Conservation (phyloP, 2,113 vertebrate genomes). For the Heteronetta atricapilla region DNA sequence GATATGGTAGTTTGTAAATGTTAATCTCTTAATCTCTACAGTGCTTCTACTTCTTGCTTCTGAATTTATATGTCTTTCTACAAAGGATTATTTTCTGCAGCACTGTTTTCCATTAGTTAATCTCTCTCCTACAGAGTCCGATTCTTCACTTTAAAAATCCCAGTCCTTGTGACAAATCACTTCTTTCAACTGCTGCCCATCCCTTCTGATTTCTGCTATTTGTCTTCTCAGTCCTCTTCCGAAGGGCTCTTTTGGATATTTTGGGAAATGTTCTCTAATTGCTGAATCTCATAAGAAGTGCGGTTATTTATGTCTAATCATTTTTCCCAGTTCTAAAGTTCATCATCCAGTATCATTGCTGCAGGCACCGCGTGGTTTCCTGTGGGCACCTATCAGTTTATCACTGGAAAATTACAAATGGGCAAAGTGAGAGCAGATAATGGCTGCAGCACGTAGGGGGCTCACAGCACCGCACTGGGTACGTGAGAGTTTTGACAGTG, state of each 20-base stretch:
- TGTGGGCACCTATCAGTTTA: fast-evolving
- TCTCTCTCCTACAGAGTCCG: neutral
- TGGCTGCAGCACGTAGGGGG: fast-evolving
- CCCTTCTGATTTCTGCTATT: neutral
- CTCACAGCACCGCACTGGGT: neutral
- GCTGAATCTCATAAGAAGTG: neutral
- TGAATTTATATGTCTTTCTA: neutral
- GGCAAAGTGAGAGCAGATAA: neutral
- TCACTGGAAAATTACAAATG: neutral
- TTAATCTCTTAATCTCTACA: neutral
- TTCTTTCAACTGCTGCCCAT: neutral
- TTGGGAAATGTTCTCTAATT: neutral
- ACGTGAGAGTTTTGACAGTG: fast-evolving
- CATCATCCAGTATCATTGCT: neutral
- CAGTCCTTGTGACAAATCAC: neutral
- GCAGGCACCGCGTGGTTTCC: neutral
- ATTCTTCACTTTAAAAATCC: neutral
- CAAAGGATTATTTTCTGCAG: neutral
- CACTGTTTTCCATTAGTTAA: neutral
- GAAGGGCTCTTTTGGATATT: neutral
- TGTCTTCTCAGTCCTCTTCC: neutral
- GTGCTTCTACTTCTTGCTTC: neutral
- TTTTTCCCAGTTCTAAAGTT: neutral
- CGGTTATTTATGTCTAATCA: neutral
- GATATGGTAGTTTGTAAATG: neutral